phyloP scores from a whole-genome alignment of 1,140 invertebrate species.

The Oreohelix idahoensis region DNA sequence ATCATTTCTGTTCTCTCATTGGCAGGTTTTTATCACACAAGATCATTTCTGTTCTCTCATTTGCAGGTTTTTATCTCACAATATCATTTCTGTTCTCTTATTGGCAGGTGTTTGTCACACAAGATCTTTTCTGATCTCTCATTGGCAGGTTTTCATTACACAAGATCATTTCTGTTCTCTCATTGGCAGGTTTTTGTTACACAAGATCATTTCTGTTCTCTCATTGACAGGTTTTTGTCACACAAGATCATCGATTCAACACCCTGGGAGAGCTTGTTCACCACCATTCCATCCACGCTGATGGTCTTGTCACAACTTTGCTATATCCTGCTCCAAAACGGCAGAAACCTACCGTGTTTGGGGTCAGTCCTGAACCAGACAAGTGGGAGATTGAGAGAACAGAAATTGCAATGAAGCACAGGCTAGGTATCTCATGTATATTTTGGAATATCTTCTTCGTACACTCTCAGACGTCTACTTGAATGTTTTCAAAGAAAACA shows the following conservation, averaged over 20 bases:
- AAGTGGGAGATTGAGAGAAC: conserved; percentile 87
- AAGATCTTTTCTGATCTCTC: no score
- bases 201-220: neutral
- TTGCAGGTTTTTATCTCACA: no score
- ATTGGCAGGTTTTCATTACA: neutral
- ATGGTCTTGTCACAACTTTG: conserved; percentile 96
- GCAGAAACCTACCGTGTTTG: conserved; percentile 88
- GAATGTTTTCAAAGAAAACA: no score
- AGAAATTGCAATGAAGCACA: conserved; percentile 99
- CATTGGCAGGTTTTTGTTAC: neutral
- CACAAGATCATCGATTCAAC: conserved; percentile 96
- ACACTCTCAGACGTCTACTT: no score
- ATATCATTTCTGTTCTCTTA: no score
- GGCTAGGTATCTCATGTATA: conserved; percentile 79
- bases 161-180: neutral
- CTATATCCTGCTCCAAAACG: conserved; percentile 98
- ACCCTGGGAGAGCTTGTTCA: conserved; percentile 97
- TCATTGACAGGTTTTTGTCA: conserved; percentile 85
- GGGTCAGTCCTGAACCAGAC: conserved; percentile 72
- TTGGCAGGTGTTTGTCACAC: no score
- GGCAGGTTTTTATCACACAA: no score
- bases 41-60: no score
- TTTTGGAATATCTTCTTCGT: neutral
- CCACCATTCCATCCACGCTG: conserved; percentile 95
- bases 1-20: no score